Conservation (phyloP, 2,888 invertebrate genomes). For the Drosophila tripunctata region DNA sequence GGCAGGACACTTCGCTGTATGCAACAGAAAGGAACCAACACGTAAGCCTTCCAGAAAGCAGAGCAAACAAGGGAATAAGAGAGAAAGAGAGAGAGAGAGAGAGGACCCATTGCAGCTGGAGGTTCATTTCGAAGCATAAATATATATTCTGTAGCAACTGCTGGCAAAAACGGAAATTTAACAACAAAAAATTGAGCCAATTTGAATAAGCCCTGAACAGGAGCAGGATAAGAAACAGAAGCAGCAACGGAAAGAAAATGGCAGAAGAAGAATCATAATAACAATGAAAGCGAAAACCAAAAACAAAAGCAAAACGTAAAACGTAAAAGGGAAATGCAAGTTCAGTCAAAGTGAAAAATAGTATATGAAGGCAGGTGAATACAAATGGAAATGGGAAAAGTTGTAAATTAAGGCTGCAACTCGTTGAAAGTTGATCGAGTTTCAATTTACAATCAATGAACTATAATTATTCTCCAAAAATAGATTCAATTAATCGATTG, state of each 20-base stretch:
- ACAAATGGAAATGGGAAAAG: constrained; percentile 15
- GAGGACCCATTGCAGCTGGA: constrained; percentile 1
- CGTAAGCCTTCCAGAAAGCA: constrained; percentile 42
- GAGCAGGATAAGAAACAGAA: constrained; percentile 36
- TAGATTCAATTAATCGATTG: constrained; percentile 16
- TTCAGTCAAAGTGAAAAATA: constrained; percentile 36
- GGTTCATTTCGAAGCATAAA: constrained; percentile 53
- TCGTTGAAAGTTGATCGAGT: not conserved
- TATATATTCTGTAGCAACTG: constrained; percentile 39
- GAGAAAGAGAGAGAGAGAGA: not conserved
- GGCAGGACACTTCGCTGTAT: constrained; percentile 10
- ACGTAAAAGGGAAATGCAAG: constrained; percentile 32
- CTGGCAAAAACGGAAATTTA: constrained; percentile 70
- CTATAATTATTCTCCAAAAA: not conserved
- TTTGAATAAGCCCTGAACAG: constrained; percentile 68
- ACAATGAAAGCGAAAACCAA: constrained; percentile 40
- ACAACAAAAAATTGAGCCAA: constrained; percentile 80
- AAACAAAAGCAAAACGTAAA: constrained; percentile 16
- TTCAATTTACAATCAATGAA: too few relatives aligned
- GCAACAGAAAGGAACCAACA: constrained; percentile 25
- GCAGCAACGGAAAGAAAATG: not conserved
- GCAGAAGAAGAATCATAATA: constrained; percentile 28
- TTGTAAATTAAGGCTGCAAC: not conserved
- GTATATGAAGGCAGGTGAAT: not conserved
- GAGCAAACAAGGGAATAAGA: constrained; percentile 2